Percentiles rank a stretch among this genome's conserved stretches.
Evolutionary conservation across 2,888 invertebrate species (phyloP).

Genomic region (Dermolepida albohirtum): DNA sequence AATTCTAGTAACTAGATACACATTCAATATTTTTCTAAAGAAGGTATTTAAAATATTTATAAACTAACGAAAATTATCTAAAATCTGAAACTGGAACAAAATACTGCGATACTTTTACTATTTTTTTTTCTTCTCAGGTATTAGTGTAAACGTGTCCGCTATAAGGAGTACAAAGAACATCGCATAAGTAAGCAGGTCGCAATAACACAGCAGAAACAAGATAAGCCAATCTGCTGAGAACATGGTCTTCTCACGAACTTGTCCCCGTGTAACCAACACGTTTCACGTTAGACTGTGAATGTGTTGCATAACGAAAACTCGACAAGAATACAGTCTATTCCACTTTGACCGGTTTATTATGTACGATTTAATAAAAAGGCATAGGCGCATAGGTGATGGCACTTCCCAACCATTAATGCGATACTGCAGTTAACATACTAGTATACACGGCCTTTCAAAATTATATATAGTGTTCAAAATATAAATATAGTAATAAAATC

Average conservation of each 20-base stretch:
- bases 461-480: neutral
- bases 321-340: slow-evolving; percentile 46
- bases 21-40: too few species aligned
- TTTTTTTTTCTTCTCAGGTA: slow-evolving; percentile 50
- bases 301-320: slow-evolving; percentile 4
- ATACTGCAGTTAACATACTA: slow-evolving; percentile 48
- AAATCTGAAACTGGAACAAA: slow-evolving; percentile 35
- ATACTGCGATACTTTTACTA: slow-evolving; percentile 46
- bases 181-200: slow-evolving; percentile 57
- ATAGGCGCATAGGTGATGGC: slow-evolving; percentile 48
- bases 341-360: slow-evolving; percentile 56
- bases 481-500: too few species aligned
- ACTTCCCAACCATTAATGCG: slow-evolving; percentile 43
- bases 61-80: slow-evolving; percentile 47
- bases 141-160: slow-evolving; percentile 57
- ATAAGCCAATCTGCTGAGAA: slow-evolving; percentile 58
- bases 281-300: slow-evolving; percentile 38
- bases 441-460: slow-evolving; percentile 1
- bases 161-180: slow-evolving; percentile 57
- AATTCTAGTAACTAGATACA: too few species aligned
- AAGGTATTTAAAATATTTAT: too few species aligned
- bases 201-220: slow-evolving; percentile 59
- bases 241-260: slow-evolving; percentile 58
- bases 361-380: slow-evolving; percentile 50
- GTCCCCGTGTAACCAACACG: slow-evolving; percentile 49